Evolutionary conservation across 2,797 vertebrate species (phyloP).

Genomic region (Dallia pectoralis): DNA sequence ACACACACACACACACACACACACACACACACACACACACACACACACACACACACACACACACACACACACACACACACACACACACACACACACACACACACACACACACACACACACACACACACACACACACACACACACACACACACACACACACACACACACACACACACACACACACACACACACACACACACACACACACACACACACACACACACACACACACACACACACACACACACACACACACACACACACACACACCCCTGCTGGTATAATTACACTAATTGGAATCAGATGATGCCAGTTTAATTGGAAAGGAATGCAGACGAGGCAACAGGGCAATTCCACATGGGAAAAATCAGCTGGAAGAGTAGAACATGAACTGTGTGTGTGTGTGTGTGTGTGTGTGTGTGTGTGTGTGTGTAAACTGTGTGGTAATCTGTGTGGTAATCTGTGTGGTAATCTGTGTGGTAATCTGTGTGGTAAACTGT

Average conservation of each 20-base stretch:
- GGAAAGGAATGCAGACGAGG: conserved; percentile 74
- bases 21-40: too few relatives aligned
- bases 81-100: too few relatives aligned
- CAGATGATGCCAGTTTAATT: conserved; percentile 77
- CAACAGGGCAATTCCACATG: conserved; percentile 62
- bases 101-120: too few relatives aligned
- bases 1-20: too few relatives aligned
- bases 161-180: too few relatives aligned
- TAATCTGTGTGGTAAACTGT: not conserved
- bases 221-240: conserved; percentile 5
- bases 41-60: too few relatives aligned
- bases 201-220: conserved; percentile 12
- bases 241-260: conserved; percentile 3
- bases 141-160: too few relatives aligned
- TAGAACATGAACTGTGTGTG: conserved; percentile 37
- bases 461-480: not conserved
- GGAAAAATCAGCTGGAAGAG: conserved; percentile 60
- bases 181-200: too few relatives aligned
- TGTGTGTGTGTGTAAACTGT: conserved; percentile 11
- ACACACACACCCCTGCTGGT: conserved; percentile 43
- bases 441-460: conserved; percentile 7
- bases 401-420: conserved; percentile 20
- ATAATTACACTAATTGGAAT: conserved; percentile 80
- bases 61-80: too few relatives aligned
- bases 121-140: too few relatives aligned